Evolutionary conservation across 2,888 invertebrate species (phyloP).

Genomic region (Melieria omissa): DNA sequence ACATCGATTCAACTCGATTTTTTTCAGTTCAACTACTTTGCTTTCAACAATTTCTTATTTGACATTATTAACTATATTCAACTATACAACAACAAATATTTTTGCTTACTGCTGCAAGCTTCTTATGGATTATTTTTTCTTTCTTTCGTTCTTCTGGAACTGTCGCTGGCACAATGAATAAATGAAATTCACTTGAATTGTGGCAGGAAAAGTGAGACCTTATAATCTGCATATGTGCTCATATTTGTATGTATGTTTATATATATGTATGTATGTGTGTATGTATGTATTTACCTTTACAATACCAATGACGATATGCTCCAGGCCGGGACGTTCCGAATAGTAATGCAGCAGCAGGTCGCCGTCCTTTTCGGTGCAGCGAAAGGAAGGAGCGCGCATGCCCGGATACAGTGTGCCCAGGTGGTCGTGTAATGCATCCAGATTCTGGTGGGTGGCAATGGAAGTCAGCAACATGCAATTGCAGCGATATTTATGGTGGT

Average conservation of each 20-base stretch:
- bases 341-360: slow-evolving; percentile 94
- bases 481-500: not conserved
- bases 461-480: not conserved
- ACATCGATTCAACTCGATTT: too few species aligned
- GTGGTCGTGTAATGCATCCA: slow-evolving; percentile 96
- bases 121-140: too few species aligned
- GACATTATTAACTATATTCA: too few species aligned
- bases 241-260: not conserved
- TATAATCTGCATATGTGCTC: not conserved
- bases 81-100: too few species aligned
- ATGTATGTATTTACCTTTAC: slow-evolving; percentile 78
- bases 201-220: not conserved
- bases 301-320: slow-evolving; percentile 96
- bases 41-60: too few species aligned
- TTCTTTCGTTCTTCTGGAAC: too few species aligned
- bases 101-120: too few species aligned
- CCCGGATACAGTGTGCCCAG: slow-evolving; percentile 93
- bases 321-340: slow-evolving; percentile 91
- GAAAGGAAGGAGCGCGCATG: slow-evolving; percentile 94
- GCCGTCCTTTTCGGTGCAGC: slow-evolving; percentile 94
- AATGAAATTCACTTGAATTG: not conserved
- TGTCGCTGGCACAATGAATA: not conserved
- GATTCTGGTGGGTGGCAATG: slow-evolving; percentile 73
- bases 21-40: too few species aligned
- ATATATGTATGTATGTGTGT: not conserved